Evolutionary conservation across 1,140 invertebrate species (phyloP).

Genomic region (Macrobrachium rosenbergii): DNA sequence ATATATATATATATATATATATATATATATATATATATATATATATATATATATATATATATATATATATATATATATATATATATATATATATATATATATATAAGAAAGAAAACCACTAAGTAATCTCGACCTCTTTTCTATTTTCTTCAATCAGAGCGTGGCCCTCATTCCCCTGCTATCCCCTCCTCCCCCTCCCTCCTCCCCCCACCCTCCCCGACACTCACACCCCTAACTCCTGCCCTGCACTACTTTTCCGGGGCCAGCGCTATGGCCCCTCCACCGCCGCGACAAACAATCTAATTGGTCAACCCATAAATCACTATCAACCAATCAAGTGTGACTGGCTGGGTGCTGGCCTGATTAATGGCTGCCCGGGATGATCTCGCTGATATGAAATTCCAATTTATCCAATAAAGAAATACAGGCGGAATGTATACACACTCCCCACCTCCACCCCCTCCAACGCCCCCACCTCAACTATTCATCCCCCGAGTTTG

Average conservation of each 20-base stretch:
- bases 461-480: too few relatives aligned
- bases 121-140: background rate
- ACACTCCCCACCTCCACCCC: too few relatives aligned
- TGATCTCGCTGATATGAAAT: constrained; percentile 63
- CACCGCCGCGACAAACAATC: constrained; percentile 62
- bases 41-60: background rate
- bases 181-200: background rate
- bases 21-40: constrained; percentile 13
- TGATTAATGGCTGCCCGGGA: constrained; percentile 61
- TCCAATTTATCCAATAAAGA: constrained; percentile 62
- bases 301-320: constrained; percentile 62
- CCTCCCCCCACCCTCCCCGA: background rate
- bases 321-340: constrained; percentile 63
- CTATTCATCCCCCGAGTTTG: constrained; percentile 1
- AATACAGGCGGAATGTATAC: constrained; percentile 46
- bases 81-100: constrained; percentile 13
- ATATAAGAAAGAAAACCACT: background rate
- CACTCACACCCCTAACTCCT: background rate
- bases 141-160: background rate
- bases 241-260: background rate
- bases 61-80: constrained; percentile 5
- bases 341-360: constrained; percentile 55
- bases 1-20: background rate
- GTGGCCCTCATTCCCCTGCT: background rate
- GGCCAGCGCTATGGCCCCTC: constrained; percentile 35